Evolutionary conservation across 2,888 invertebrate genomes (phyloP).

Genomic region (Ischnus inquisitorius): DNA sequence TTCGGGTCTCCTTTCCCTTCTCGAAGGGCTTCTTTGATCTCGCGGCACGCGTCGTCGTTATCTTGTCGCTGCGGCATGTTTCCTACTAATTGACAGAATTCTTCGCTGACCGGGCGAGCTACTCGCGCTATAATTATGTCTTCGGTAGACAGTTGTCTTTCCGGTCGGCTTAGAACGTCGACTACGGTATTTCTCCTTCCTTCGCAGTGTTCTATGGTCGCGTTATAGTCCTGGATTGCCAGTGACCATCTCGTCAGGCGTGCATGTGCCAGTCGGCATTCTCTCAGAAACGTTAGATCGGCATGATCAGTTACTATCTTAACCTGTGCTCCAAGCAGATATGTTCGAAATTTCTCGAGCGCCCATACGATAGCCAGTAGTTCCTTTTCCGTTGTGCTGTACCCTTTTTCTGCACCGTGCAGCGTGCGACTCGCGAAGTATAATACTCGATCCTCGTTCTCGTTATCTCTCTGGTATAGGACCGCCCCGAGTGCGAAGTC

Average conservation of each 20-base stretch:
- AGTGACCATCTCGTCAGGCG: slow-evolving; percentile 67
- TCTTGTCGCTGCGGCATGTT: not conserved
- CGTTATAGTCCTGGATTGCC: slow-evolving; percentile 68
- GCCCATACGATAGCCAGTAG: slow-evolving; percentile 63
- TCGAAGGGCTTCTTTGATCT: not conserved
- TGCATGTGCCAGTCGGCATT: slow-evolving; percentile 62
- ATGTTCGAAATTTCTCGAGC: slow-evolving; percentile 60
- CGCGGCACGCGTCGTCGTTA: not conserved
- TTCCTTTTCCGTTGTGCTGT: slow-evolving; percentile 65
- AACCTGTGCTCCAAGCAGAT: slow-evolving; percentile 61
- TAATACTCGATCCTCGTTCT: slow-evolving; percentile 42
- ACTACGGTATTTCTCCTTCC: slow-evolving; percentile 61
- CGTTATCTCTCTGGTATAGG: slow-evolving; percentile 59
- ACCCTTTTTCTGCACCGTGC: slow-evolving; percentile 50
- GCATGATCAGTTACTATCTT: slow-evolving; percentile 65
- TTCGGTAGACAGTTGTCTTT: not conserved
- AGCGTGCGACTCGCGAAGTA: slow-evolving; percentile 66
- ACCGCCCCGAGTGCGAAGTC: slow-evolving; percentile 65
- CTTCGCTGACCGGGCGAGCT: not conserved
- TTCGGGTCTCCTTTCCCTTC: not conserved
- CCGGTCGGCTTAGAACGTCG: slow-evolving; percentile 42
- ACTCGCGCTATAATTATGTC: not conserved
- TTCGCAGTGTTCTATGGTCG: slow-evolving; percentile 49
- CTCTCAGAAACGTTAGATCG: slow-evolving; percentile 61
- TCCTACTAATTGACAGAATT: not conserved